Base-by-base conservation (phyloP, 2,113 vertebrate genomes). In the Tricholaema leucomelas region DNA sequence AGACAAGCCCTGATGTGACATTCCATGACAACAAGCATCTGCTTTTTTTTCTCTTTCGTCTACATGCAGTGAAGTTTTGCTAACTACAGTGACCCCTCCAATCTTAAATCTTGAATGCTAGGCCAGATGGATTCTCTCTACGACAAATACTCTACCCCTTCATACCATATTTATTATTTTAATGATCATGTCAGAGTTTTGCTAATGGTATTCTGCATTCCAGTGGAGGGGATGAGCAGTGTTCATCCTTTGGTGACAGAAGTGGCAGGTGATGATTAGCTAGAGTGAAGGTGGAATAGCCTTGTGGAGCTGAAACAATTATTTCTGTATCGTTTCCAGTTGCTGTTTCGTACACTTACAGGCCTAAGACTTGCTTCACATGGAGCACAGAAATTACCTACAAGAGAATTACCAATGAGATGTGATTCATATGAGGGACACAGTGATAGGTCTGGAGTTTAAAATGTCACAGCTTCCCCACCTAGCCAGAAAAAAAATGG, bases 1-100 rank as follows among this genome's bases (percentile, higher is more conserved):
- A 96, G 94, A 97, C 97, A 92, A 98, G 94, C 97, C 97, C 97
- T 96, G 97, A 98, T 95, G 97, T 97, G 97, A 98, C 98, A 98
- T 98, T 98, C 97, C 98, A 97, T 94, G 94, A 96, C 90, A 89
- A 87, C 94, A 93, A 81, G 80, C 94, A 91, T 83, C 61, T 1
- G 94, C 97, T 97, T 93, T 97, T 91, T 70, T 44, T 44, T 44
- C 16, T 44, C 15, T 44, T 44, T 44, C 15, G 91, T 97, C 97
- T 76, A 90, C 92, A 96, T 94, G 91, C 94, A 95, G 94, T 97
- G 96, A 96, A 88, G 85, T 96, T 97, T 97, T 96, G 94, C 96
- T 96, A 88, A 96, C 79, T 73, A 94, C 85, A 91, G 94, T 95
- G 94, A 96, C 89, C 95, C 95, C 96, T 97, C n/a, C 1, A 88